Conservation (phyloP, 35 echinoderm and acorn worm species). For the Nesometra sesokonis region DNA sequence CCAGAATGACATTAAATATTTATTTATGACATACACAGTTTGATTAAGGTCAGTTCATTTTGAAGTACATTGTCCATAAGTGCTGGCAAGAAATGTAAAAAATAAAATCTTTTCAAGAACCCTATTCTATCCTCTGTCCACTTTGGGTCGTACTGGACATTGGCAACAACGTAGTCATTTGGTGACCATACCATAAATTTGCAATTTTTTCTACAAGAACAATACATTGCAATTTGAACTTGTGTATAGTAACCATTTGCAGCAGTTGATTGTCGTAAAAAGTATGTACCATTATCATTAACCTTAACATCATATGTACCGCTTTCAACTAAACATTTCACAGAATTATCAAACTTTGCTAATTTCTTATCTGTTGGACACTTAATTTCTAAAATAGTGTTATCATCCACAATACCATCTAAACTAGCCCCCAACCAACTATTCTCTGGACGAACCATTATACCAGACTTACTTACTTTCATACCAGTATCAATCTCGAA, state of each 20-base stretch:
- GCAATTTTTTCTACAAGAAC: conserved; percentile 8
- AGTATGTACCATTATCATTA: conserved; percentile 3
- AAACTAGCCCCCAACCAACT: no score
- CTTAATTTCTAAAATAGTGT: no score
- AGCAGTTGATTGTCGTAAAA: conserved; percentile 24
- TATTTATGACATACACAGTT: neutral
- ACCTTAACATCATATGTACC: conserved; percentile 17
- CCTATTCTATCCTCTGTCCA: conserved; percentile 9
- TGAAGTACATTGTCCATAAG: conserved; percentile 3
- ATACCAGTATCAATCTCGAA: neutral
- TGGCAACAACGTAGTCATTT: conserved; percentile 20
- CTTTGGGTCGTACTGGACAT: conserved; percentile 14
- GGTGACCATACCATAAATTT: conserved; percentile 40
- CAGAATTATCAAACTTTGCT: no score
- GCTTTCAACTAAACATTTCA: conserved; percentile 7
- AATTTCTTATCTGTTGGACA: no score
- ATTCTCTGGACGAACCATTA: no score
- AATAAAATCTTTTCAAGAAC: conserved; percentile 17
- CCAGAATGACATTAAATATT: no score
- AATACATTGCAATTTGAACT: conserved; percentile 48
- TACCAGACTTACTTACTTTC: neutral
- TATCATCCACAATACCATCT: no score
- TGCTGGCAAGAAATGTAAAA: conserved; percentile 44
- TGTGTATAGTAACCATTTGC: conserved; percentile 29
- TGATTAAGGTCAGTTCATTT: conserved; percentile 12